A percentile compares a stretch with the other conserved stretches of the same genome.
Evolutionary conservation across 2,113 vertebrate genomes (phyloP).

Genomic region (Cryptomyrus ogoouensis): DNA sequence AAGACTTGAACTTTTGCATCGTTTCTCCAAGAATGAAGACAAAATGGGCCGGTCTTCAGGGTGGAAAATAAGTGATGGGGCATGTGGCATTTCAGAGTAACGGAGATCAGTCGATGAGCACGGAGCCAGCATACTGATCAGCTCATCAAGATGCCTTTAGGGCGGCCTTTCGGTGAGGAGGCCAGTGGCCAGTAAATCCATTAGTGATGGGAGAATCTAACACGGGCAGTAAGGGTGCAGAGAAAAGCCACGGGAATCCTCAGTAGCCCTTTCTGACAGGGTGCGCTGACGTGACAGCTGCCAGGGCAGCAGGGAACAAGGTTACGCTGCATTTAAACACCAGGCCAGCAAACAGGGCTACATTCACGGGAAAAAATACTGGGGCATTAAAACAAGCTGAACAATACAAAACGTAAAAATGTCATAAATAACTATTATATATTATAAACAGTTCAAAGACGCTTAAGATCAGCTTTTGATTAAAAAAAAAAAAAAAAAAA

Average conservation of each 20-base stretch:
- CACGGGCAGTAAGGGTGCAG: neutral
- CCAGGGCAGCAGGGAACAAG: neutral
- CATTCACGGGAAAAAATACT: too few species aligned
- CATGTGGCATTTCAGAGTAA: neutral
- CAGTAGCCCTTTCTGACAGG: neutral
- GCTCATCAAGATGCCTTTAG: neutral
- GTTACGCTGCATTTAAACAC: neutral
- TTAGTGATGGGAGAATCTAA: neutral
- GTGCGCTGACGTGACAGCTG: neutral
- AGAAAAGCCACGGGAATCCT: neutral
- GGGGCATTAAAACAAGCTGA: neutral
- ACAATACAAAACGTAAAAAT: neutral
- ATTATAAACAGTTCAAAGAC: neutral
- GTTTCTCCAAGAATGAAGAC: neutral
- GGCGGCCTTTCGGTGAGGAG: neutral
- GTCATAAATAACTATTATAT: neutral
- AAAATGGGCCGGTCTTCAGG: neutral
- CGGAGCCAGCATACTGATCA: neutral
- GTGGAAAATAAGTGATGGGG: neutral
- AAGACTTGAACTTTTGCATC: neutral
- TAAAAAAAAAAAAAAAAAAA: neutral
- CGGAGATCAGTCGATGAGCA: neutral
- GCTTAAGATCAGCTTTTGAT: neutral
- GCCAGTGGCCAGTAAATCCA: neutral
- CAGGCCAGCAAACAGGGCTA: neutral